phyloP scores from a whole-genome alignment of 1,140 invertebrate species.

The Cotesia glomerata region DNA sequence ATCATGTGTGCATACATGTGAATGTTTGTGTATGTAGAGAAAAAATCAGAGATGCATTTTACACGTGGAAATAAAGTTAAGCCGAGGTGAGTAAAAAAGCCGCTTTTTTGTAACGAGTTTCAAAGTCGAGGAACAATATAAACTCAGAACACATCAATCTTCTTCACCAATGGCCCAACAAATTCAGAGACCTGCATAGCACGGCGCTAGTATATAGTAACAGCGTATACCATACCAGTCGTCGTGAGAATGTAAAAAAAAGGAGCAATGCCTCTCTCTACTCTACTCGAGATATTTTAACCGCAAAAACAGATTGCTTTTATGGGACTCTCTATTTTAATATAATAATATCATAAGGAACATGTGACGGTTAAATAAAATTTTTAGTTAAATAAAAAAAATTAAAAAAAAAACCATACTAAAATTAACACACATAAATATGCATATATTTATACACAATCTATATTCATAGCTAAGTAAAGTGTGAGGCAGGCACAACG shows the following conservation, averaged over 20 bases:
- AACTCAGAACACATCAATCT: conserved; percentile 15
- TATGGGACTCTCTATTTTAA: conserved; percentile 2
- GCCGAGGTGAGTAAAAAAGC: no score
- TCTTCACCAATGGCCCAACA: not conserved
- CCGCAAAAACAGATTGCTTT: conserved; percentile 19
- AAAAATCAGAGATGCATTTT: no score
- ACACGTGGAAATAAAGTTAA: no score
- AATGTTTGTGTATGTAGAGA: no score
- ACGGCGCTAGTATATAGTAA: not conserved
- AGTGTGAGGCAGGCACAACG: not conserved
- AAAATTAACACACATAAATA: no score
- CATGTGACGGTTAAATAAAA: conserved; percentile 9
- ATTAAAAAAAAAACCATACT: not conserved
- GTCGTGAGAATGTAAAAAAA: not conserved
- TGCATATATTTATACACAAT: not conserved
- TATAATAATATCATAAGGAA: not conserved
- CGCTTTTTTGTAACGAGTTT: not conserved
- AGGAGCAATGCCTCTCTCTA: not conserved
- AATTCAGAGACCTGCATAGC: not conserved
- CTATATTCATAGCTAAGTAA: not conserved
- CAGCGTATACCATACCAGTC: not conserved
- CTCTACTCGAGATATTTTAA: conserved; percentile 1
- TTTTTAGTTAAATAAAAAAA: no score
- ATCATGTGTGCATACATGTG: no score
- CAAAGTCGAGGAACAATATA: not conserved